Percentiles rank a stretch among this genome's conserved stretches.
phyloP scores from a whole-genome alignment of 92 coral and sea anemone genomes.

The Blastomussa wellsi region DNA sequence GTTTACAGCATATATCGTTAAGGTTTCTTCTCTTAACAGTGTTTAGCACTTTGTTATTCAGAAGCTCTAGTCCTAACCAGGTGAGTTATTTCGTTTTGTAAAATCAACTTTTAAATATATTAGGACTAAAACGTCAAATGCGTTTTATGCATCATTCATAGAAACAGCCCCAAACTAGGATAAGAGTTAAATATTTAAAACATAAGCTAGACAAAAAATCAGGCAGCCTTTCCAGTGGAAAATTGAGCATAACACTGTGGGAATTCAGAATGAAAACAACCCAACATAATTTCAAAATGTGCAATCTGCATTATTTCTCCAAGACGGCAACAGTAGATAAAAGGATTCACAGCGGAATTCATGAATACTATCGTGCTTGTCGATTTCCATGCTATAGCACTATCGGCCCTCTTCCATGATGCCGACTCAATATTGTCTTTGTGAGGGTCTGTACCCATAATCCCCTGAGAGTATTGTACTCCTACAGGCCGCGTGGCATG shows the following conservation, averaged over 20 bases:
- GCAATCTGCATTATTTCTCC: too few relatives aligned
- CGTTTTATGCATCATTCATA: too few relatives aligned
- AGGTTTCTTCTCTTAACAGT: slow-evolving; percentile 1
- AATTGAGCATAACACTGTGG: neutral
- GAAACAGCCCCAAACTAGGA: neutral
- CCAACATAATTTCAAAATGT: neutral
- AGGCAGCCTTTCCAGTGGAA: neutral
- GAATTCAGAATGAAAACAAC: neutral
- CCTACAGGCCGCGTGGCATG: too few relatives aligned
- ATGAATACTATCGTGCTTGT: neutral
- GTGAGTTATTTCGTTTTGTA: too few relatives aligned
- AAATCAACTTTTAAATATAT: too few relatives aligned
- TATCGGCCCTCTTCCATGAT: neutral
- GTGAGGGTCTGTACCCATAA: too few relatives aligned
- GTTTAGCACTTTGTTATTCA: neutral
- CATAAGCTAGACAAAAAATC: neutral
- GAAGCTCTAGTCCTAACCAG: neutral
- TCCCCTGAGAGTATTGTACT: too few relatives aligned
- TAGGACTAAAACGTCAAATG: too few relatives aligned
- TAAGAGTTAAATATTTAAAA: neutral
- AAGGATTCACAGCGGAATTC: slow-evolving; percentile 7
- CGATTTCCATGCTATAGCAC: neutral
- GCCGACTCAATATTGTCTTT: neutral
- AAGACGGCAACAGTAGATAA: slow-evolving; percentile 13
- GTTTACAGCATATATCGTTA: neutral